Evolutionary conservation across 23 tunicate species (phyloP), one percentile per base, ranked within the genome.

Genomic region (Aplidium turbinatum): DNA sequence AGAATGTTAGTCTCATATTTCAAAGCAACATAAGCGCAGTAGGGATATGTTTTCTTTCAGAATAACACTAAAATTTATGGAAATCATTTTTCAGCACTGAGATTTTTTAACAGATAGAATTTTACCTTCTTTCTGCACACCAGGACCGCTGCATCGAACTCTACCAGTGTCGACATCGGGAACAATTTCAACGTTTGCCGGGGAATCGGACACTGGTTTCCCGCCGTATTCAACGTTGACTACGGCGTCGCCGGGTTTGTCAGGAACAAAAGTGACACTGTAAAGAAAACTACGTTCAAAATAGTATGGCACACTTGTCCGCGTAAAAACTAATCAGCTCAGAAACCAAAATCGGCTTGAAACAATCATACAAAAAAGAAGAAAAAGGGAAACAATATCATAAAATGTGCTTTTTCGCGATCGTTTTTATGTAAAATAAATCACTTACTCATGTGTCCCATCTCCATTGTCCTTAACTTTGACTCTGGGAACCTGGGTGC

Each of bases 151-250:
- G 32, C 74, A 57, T 39, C 68, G 50, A 19, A 82, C 71, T 27
- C 79, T 38, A 68, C 87, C 80, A 18, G 93, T 86, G 64, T 92
- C 98, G 63, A 85, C 54, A 68, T 92, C 92, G 2, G 98, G 98
- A 63, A 75, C 73, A 53, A 92, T 61, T 13, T 57, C 50, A 30
- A 92, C 87, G 4, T 64, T 70, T 55, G 27, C 28, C 20, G 98
- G 98, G 29, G 86, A 62, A 16, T 75, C 68, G 5, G 86, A 60
- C 33, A 77, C 75, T 1, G 80, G 51, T 16, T 61, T 72, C 27
- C 85, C 93, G 7, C 98, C 98, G 36, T 86, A 80, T 38, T 69
- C 28, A 25, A 86, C 79, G 50, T 80, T 46, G 16, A 86, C 84
- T 0, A 35, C 38, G 3, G 82, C 87, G 24, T 86, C 63, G 35